These are phyloP conservation scores for Agelas oroides DNA, from an alignment of 37 sponge, comb jelly and placozoan species.

Conservation along the genomic window DNA sequence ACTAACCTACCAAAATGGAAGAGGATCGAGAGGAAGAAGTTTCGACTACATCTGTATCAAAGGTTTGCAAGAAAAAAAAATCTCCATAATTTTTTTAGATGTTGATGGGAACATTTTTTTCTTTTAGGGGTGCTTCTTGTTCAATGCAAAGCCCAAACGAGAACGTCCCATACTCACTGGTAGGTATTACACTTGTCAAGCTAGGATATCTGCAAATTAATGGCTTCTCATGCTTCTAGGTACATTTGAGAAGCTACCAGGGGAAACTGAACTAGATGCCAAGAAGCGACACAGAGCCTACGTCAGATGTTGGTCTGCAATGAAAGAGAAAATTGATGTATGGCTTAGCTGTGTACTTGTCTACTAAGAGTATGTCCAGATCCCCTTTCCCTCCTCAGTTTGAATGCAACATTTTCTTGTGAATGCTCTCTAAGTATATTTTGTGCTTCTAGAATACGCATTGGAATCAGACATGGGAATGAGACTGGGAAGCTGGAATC, in stretches of 20 bases:
- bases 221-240: slow-evolving; percentile 6
- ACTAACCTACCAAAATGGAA: neutral
- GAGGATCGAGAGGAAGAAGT: neutral
- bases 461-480: too few species aligned
- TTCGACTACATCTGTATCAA: neutral
- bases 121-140: slow-evolving; percentile 44
- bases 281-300: slow-evolving; percentile 18
- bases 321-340: slow-evolving; percentile 58
- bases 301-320: slow-evolving; percentile 29
- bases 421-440: too few species aligned
- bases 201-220: too few species aligned
- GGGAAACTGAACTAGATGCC: slow-evolving; percentile 50
- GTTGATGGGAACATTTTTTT: neutral
- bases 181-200: neutral
- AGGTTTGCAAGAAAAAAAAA: neutral
- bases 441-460: too few species aligned
- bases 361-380: too few species aligned
- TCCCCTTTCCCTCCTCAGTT: too few species aligned
- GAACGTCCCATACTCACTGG: slow-evolving; percentile 19
- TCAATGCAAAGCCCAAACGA: slow-evolving; percentile 10
- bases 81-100: neutral
- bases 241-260: slow-evolving; percentile 48
- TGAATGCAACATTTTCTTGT: too few species aligned
- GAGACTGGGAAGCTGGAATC: too few species aligned
- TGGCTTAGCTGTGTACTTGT: neutral